Evolutionary conservation across 2,113 vertebrate species (phyloP).

Genomic region (Chaetorhynchus papuensis): DNA sequence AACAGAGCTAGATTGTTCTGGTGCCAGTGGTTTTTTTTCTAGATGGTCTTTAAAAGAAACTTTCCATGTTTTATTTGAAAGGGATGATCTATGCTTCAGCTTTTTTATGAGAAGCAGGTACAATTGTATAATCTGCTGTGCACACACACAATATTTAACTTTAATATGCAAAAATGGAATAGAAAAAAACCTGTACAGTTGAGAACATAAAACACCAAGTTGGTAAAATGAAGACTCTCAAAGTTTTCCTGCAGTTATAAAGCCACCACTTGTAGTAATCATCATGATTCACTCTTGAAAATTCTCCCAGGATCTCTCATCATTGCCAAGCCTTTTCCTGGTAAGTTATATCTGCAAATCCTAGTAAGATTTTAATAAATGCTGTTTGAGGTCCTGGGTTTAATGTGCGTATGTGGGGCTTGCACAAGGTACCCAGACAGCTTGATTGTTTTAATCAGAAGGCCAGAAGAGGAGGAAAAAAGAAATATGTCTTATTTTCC

Average conservation of each 20-base stretch:
- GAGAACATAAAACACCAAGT: background rate
- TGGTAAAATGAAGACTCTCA: background rate
- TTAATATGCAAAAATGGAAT: background rate
- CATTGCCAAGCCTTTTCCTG: background rate
- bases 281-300: background rate
- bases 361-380: background rate
- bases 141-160: background rate
- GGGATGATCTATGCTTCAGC: background rate
- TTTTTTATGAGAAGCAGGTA: background rate
- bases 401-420: background rate
- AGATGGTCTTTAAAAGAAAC: background rate
- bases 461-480: background rate
- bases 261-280: background rate
- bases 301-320: background rate
- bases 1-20: background rate
- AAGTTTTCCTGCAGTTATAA: background rate
- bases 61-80: background rate
- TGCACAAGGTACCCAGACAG: background rate
- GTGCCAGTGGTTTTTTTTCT: background rate
- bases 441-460: background rate
- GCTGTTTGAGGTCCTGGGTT: background rate
- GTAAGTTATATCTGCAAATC: background rate
- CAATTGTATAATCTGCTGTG: background rate
- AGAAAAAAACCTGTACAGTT: background rate
- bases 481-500: background rate